Percentiles rank a stretch among this genome's conserved stretches.
These are phyloP conservation scores for Centrocercus urophasianus DNA, from an alignment of 2,113 vertebrate genomes.

Conservation along the genomic window DNA sequence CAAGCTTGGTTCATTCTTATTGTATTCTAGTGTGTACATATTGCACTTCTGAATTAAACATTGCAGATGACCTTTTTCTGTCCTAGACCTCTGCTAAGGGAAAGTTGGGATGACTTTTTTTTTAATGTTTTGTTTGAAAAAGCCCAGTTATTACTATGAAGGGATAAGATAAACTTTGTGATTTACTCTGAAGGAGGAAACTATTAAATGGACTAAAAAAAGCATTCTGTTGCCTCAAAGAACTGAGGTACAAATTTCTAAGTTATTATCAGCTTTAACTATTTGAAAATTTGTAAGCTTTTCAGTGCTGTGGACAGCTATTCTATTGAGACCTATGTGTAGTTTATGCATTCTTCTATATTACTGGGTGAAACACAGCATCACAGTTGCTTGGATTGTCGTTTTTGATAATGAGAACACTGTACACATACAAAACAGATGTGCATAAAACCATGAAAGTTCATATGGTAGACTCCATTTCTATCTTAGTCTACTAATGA, in stretches of 20 bases:
- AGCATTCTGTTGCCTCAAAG: background rate
- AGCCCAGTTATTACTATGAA: background rate
- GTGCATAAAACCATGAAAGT: background rate
- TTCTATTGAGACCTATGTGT: background rate
- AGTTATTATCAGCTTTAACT: background rate
- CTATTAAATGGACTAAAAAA: background rate
- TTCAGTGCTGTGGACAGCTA: background rate
- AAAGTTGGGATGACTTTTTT: background rate
- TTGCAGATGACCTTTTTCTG: background rate
- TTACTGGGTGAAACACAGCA: background rate
- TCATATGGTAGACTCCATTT: background rate
- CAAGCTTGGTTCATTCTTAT: background rate
- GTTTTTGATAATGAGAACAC: background rate
- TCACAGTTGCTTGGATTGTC: background rate
- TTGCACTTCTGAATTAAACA: background rate
- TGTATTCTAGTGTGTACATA: background rate
- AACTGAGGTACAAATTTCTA: background rate
- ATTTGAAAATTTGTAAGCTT: background rate
- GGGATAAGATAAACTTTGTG: background rate
- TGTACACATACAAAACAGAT: background rate
- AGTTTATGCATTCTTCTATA: background rate
- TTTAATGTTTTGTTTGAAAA: background rate
- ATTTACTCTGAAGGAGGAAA: background rate
- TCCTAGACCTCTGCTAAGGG: background rate
- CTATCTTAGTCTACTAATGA: background rate